Evolutionary conservation across 2,113 vertebrate species (phyloP).

Genomic region (Podarcis raffonei): DNA sequence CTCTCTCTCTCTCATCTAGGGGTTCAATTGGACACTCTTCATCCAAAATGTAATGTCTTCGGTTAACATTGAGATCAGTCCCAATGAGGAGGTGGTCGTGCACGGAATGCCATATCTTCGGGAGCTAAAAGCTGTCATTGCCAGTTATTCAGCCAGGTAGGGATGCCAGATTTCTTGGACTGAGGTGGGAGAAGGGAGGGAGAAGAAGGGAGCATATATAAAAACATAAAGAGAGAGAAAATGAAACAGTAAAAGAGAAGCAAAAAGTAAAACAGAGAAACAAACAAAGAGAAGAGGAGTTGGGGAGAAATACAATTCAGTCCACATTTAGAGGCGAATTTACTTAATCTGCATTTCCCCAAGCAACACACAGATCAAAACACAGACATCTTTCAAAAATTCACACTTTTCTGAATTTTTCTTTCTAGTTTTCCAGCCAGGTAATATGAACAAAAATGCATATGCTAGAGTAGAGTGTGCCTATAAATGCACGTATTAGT

Average conservation of each 20-base stretch:
- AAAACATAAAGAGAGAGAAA: neutral
- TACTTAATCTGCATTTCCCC: too few relatives aligned
- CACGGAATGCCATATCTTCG: conserved; percentile 90
- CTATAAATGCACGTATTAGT: too few relatives aligned
- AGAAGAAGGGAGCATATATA: neutral
- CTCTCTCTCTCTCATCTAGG: conserved; percentile 71
- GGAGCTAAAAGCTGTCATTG: conserved; percentile 84
- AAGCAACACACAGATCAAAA: too few relatives aligned
- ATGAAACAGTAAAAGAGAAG: neutral
- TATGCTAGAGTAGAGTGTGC: too few relatives aligned
- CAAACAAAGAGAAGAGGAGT: neutral
- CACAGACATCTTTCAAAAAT: too few relatives aligned
- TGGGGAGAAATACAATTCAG: neutral
- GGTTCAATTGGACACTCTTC: conserved; percentile 94
- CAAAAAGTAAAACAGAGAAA: neutral
- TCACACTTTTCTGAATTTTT: too few relatives aligned
- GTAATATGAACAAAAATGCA: too few relatives aligned
- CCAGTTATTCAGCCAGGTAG: conserved; percentile 87
- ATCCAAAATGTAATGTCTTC: conserved; percentile 87
- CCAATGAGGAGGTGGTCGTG: conserved; percentile 89
- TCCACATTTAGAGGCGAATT: too few relatives aligned
- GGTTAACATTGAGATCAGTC: conserved; percentile 79
- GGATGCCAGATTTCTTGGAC: neutral
- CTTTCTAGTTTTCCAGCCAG: too few relatives aligned
- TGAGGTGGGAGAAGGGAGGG: neutral